A percentile compares a stretch with the other conserved stretches of the same genome.
These are phyloP conservation scores for Silvanus unidentatus DNA, from an alignment of 2,888 invertebrate genomes.

Conservation along the genomic window DNA sequence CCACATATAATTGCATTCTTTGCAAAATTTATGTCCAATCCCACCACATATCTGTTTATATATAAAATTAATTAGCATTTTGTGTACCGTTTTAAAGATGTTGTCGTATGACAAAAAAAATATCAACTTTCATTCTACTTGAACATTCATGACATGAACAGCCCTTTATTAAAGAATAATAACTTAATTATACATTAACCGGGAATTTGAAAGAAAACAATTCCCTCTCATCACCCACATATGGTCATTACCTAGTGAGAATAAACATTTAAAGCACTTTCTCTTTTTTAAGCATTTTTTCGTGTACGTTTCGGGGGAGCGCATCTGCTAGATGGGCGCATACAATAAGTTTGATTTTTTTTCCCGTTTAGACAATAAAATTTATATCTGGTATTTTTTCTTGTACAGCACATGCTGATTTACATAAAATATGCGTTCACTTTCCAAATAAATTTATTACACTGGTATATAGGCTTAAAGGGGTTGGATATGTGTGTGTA, in stretches of 20 bases:
- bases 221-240: constrained; percentile 36
- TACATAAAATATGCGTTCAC: not conserved
- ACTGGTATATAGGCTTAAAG: too few species aligned
- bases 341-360: constrained; percentile 22
- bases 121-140: too few species aligned
- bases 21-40: too few species aligned
- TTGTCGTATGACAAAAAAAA: too few species aligned
- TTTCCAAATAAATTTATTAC: too few species aligned
- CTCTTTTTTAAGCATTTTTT: constrained; percentile 27
- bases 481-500: too few species aligned
- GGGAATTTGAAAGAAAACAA: constrained; percentile 34
- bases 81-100: too few species aligned
- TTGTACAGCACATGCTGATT: constrained; percentile 1
- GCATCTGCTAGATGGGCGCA: constrained; percentile 22
- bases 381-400: not conserved
- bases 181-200: constrained; percentile 33
- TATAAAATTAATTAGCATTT: too few species aligned
- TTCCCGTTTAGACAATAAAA: not conserved
- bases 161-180: constrained; percentile 24
- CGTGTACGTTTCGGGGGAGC: constrained; percentile 19
- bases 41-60: too few species aligned
- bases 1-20: too few species aligned
- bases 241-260: constrained; percentile 26
- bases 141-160: constrained; percentile 8
- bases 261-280: constrained; percentile 23